These are phyloP conservation scores for Prosapia bicincta DNA, from an alignment of 2,888 invertebrate genomes.

Conservation along the genomic window DNA sequence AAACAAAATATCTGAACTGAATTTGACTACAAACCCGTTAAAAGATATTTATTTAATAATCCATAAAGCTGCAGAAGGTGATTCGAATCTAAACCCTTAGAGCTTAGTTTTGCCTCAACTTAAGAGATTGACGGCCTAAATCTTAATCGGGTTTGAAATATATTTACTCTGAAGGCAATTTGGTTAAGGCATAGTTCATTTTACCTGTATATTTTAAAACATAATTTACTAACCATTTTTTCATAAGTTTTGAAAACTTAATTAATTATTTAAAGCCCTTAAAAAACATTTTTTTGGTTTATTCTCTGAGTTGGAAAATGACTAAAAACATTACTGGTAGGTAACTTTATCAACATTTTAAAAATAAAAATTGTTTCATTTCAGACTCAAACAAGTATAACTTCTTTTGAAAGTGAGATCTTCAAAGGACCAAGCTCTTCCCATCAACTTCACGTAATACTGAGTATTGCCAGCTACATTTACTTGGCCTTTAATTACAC, in stretches of 20 bases:
- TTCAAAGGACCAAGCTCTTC: conserved; percentile 27
- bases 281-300: not conserved
- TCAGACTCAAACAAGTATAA: conserved; percentile 15
- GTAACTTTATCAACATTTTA: not conserved
- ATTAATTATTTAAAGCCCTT: not conserved
- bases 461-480: conserved; percentile 25
- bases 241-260: not conserved
- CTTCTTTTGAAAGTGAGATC: conserved; percentile 23
- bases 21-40: too few species aligned
- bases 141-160: too few species aligned
- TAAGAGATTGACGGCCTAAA: too few species aligned
- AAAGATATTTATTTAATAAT: too few species aligned
- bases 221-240: not conserved
- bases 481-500: conserved; percentile 21
- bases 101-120: too few species aligned
- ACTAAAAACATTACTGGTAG: too few species aligned
- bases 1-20: too few species aligned
- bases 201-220: not conserved
- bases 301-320: too few species aligned
- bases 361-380: not conserved
- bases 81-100: too few species aligned
- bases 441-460: conserved; percentile 17
- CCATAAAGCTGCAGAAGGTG: too few species aligned
- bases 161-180: too few species aligned
- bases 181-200: too few species aligned